Conservation (phyloP, 2,888 invertebrate species). For the Acanthosepion lycidas region DNA sequence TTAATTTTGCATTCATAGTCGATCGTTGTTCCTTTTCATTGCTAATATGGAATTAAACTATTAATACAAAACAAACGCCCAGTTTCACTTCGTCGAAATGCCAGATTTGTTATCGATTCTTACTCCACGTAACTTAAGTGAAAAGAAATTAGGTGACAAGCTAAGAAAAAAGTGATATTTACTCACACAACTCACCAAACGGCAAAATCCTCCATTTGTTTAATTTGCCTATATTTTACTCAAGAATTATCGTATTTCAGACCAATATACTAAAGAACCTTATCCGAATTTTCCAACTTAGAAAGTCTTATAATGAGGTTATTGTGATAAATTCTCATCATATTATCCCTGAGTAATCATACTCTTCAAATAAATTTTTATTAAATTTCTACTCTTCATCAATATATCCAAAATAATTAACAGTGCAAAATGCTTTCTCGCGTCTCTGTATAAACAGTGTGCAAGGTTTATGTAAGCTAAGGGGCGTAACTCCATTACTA, state of each 20-base stretch:
- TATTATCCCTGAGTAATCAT: too few species aligned
- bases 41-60: neutral
- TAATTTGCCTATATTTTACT: conserved; percentile 35
- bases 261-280: neutral
- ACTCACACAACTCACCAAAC: conserved; percentile 44
- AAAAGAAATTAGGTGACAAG: neutral
- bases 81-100: neutral
- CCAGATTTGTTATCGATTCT: neutral
- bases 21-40: neutral
- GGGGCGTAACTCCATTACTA: too few species aligned
- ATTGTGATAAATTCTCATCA: too few species aligned
- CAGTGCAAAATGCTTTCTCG: too few species aligned
- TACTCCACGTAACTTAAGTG: too few species aligned
- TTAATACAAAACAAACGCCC: neutral
- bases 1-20: neutral
- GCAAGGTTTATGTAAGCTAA: too few species aligned
- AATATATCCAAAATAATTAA: too few species aligned
- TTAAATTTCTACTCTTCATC: too few species aligned
- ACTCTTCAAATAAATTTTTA: too few species aligned
- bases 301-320: too few species aligned
- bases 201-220: conserved; percentile 45
- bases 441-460: too few species aligned
- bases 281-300: neutral
- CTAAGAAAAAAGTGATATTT: neutral
- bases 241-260: neutral